Evolutionary conservation across 2,797 vertebrate species (phyloP), one percentile per base, ranked within the genome.

Genomic region (Epinephelus coioides): DNA sequence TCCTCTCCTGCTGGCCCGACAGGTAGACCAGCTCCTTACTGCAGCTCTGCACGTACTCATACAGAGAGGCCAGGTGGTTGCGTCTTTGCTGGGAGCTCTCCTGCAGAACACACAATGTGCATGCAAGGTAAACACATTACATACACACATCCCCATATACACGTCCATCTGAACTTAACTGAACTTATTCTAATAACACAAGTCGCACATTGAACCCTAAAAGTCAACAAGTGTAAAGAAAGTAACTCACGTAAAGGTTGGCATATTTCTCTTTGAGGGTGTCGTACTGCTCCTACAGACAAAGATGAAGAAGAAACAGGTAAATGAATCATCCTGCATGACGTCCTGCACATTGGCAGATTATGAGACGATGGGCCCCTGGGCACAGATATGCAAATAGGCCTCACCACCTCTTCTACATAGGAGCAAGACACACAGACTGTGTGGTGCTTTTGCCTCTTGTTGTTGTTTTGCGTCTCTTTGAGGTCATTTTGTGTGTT

Each of bases 31-130:
- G 93, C 95, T 98, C 97, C 87, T 97, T 97, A 3, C 88, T 96
- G 94, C 97, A 98, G 92, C 92, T 94, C 88, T 98, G 97, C 78
- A 99, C 94, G 94, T 97, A 97, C 9, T 97, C 97, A 64, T 98
- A 97, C 83, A 99, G 93, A 75, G 96, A 96, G 68, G 96, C 93
- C 89, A 99, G 94, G 86, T 96, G 79, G 71, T 82, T 91, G 12
- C 94, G 92, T 14, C 96, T 89, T 88, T 82, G 93, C 57, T 93
- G 76, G 14, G 96, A 97, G 0, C 88, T 94, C 88, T 97, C 97
- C 98, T 99, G 92, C 61, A 85, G 51, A 66, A 78, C 23, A 51
- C 40, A 71, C 38, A 47, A 21, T 38, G 74, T 11, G 3, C 21
- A 44, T 6, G 17, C 2, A 46, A 62, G 4, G 43, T 25, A 19